phyloP scores from a whole-genome alignment of 2,797 vertebrate genomes.

The Chiloscyllium punctatum region DNA sequence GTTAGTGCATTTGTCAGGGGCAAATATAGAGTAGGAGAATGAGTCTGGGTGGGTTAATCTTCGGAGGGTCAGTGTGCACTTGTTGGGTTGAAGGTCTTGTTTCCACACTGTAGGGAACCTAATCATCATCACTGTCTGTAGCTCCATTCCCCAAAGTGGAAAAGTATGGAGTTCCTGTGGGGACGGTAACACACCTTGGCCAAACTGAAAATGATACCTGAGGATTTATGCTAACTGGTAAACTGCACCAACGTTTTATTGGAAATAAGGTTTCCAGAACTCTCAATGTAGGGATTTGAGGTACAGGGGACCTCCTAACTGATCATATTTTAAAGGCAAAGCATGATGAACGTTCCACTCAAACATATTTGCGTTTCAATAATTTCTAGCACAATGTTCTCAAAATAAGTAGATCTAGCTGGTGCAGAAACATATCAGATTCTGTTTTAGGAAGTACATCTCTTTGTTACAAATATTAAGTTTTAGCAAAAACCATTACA shows the following conservation, averaged over 20 bases:
- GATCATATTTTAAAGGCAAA: conserved; percentile 55
- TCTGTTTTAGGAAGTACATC: not conserved
- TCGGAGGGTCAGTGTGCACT: no score
- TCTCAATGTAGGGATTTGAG: conserved; percentile 38
- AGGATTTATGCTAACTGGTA: not conserved
- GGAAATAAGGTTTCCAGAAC: not conserved
- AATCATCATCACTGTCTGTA: no score
- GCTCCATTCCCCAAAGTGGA: no score
- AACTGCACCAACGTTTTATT: not conserved
- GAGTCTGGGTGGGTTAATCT: no score
- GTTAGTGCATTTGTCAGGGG: no score
- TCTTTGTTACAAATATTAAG: not conserved
- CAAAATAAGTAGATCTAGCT: conserved; percentile 63
- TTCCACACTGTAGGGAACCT: no score
- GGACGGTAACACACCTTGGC: no score
- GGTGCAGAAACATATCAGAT: conserved; percentile 44
- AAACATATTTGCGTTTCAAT: conserved; percentile 53
- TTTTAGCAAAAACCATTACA: not conserved
- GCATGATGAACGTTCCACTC: conserved; percentile 64
- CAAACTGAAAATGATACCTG: not conserved
- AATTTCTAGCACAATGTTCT: conserved; percentile 56
- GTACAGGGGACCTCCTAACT: conserved; percentile 48
- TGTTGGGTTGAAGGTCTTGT: no score
- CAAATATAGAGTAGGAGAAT: no score
- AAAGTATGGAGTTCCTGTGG: no score